A percentile compares a stretch with the other conserved stretches of the same genome.
Conservation (phyloP, 2,888 invertebrate genomes). For the Subacronicta megacephala region DNA sequence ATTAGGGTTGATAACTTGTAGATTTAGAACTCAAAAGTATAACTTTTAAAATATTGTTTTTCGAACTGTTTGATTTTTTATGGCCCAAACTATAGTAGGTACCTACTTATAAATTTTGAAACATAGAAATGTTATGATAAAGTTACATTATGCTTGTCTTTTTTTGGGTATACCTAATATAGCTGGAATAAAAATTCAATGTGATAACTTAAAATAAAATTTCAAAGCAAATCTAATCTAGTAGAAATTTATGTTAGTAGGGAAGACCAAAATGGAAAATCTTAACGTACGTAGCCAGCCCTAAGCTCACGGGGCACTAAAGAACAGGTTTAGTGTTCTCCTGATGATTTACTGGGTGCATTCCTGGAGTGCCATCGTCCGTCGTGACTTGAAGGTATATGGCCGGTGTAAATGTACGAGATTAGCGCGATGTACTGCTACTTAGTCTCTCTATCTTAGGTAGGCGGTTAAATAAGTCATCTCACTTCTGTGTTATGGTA, state of each 20-base stretch:
- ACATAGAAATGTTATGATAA: no score
- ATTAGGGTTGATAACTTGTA: constrained; percentile 55
- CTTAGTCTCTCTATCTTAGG: constrained; percentile 51
- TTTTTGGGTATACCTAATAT: no score
- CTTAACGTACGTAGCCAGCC: constrained; percentile 46
- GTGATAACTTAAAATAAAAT: not conserved
- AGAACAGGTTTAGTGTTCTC: constrained; percentile 79
- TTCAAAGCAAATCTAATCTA: no score
- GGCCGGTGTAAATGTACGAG: constrained; percentile 71
- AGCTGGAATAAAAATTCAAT: no score
- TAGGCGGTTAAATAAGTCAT: not conserved
- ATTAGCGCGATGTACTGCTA: constrained; percentile 66
- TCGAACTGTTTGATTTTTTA: no score
- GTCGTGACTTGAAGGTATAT: constrained; percentile 57
- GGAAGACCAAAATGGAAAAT: not conserved
- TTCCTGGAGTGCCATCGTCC: constrained; percentile 74
- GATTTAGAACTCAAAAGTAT: not conserved
- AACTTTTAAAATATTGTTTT: not conserved
- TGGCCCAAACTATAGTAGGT: no score
- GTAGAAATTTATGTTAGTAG: not conserved
- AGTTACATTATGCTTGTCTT: no score
- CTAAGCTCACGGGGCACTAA: constrained; percentile 69
- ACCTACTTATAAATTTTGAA: no score
- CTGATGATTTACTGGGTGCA: constrained; percentile 86
- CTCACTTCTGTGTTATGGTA: not conserved